phyloP scores from a whole-genome alignment of 2,888 invertebrate species.

The Catocala nupta region DNA sequence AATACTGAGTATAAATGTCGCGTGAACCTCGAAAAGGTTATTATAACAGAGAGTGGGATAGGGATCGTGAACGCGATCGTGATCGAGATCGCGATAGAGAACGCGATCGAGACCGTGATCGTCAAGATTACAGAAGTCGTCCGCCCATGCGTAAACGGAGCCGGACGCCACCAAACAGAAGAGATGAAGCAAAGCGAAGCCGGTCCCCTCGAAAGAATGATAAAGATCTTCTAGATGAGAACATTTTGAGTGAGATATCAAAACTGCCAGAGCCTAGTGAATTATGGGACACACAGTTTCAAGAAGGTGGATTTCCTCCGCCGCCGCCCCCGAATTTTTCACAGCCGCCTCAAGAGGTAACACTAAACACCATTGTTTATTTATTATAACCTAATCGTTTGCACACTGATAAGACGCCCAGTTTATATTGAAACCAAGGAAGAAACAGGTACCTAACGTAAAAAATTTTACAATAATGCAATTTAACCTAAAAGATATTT shows the following conservation, averaged over 20 bases:
- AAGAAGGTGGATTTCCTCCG: conserved; percentile 59
- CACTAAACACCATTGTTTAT: not conserved
- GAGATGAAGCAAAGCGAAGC: conserved; percentile 51
- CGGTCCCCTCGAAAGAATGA: conserved; percentile 74
- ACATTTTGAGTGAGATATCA: conserved; percentile 78
- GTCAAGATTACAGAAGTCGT: conserved; percentile 50
- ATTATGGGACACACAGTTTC: conserved; percentile 78
- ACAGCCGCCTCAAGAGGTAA: conserved; percentile 61
- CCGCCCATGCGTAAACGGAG: conserved; percentile 64
- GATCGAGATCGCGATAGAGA: conserved; percentile 60
- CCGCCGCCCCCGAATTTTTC: conserved; percentile 58
- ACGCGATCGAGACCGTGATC: conserved; percentile 54
- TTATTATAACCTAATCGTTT: too few species aligned
- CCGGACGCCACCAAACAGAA: conserved; percentile 53
- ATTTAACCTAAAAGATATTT: too few species aligned
- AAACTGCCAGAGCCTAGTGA: conserved; percentile 81
- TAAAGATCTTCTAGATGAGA: conserved; percentile 77
- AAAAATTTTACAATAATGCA: too few species aligned
- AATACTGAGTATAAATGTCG: conserved; percentile 53
- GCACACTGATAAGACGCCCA: too few species aligned
- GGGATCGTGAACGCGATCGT: conserved; percentile 59
- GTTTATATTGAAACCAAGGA: too few species aligned
- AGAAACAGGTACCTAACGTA: too few species aligned
- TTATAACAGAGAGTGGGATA: conserved; percentile 58
- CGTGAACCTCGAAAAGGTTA: conserved; percentile 65